phyloP scores from a whole-genome alignment of 2,113 vertebrate genomes.

The Oncorhynchus mykiss region DNA sequence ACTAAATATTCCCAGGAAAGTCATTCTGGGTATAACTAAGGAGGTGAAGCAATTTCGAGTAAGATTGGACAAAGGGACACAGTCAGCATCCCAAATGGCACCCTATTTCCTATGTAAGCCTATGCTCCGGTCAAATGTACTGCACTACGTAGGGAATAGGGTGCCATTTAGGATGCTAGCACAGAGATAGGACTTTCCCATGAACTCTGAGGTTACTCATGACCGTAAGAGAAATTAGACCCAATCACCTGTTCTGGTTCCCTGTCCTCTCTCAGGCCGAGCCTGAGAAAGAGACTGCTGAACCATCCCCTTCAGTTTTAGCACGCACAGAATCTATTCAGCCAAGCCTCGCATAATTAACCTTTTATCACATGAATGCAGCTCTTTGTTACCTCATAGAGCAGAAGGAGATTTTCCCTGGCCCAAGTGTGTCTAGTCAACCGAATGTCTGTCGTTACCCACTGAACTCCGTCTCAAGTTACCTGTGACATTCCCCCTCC shows the following conservation, averaged over 20 bases:
- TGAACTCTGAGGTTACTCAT: not conserved
- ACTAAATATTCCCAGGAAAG: constrained; percentile 3
- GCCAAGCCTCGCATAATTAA: constrained; percentile 1
- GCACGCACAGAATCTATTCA: not conserved
- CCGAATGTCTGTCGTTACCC: not conserved
- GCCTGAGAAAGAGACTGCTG: not conserved
- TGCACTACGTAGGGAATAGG: too few species aligned
- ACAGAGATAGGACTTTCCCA: not conserved
- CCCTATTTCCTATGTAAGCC: too few species aligned
- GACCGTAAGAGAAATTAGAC: not conserved
- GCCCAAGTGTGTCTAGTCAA: not conserved
- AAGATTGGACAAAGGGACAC: not conserved
- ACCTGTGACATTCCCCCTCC: constrained; percentile 5
- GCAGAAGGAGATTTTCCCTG: constrained; percentile 9
- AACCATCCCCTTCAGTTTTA: constrained; percentile 3
- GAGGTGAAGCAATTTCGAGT: not conserved
- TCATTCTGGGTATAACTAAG: not conserved
- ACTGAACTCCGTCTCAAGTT: constrained; percentile 9
- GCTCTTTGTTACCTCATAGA: constrained; percentile 4
- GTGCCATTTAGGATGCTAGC: too few species aligned
- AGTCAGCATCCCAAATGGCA: not conserved
- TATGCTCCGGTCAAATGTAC: too few species aligned
- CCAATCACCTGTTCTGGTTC: constrained; percentile 3
- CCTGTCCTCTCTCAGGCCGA: not conserved
- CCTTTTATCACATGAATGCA: constrained; percentile 17